Conservation (phyloP, 2,113 vertebrate species). For the Gasterosteus aculeatus region DNA sequence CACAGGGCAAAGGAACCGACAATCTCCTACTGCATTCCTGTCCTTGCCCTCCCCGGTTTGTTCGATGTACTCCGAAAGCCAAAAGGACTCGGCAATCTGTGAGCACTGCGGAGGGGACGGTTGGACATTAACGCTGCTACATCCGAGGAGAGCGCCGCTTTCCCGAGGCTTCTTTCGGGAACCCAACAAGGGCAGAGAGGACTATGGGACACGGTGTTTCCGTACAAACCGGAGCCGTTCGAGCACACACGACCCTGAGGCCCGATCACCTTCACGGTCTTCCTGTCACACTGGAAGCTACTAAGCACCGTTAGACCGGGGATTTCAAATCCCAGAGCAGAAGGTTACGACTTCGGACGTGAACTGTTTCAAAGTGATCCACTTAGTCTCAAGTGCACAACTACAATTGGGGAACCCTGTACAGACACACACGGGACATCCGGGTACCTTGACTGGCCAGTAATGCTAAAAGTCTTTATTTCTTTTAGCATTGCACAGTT, state of each 20-base stretch:
- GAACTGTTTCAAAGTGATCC: conserved; percentile 21
- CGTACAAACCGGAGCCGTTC: conserved; percentile 36
- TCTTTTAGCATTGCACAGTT: conserved; percentile 37
- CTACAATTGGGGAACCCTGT: conserved; percentile 34
- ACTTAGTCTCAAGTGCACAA: conserved; percentile 36
- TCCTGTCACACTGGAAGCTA: conserved; percentile 30
- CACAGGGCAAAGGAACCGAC: conserved; percentile 14
- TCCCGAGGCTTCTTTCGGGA: conserved; percentile 37
- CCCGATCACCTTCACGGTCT: conserved; percentile 60
- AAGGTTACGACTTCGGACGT: conserved; percentile 36
- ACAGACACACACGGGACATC: conserved; percentile 44
- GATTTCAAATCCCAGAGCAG: conserved; percentile 32
- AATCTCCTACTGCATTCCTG: conserved; percentile 5
- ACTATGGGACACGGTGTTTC: conserved; percentile 16
- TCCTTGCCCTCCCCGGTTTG: conserved; percentile 11
- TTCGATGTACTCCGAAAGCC: conserved; percentile 34
- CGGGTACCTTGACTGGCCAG: conserved; percentile 46
- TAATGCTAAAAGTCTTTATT: conserved; percentile 36
- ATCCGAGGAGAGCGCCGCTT: conserved; percentile 16
- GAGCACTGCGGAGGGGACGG: conserved; percentile 51
- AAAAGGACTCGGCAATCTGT: conserved; percentile 42
- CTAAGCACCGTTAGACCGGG: conserved; percentile 24
- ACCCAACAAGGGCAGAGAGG: conserved; percentile 46
- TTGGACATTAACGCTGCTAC: conserved; percentile 61
- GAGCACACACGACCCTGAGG: conserved; percentile 38